Conservation (phyloP, 1,140 invertebrate species). For the Calliphora vicina region DNA sequence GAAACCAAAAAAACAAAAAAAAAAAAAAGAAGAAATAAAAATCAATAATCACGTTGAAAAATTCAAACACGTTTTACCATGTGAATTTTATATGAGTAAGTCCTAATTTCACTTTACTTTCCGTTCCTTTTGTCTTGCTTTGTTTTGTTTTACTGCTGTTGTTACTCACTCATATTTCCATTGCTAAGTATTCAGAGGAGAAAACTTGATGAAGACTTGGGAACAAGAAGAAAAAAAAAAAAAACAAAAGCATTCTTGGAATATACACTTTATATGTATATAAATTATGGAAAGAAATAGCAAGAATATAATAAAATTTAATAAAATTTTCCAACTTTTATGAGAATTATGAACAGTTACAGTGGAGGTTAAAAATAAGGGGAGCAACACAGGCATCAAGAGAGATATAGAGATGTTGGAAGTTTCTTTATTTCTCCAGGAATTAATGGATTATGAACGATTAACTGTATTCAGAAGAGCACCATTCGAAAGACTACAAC, state of each 20-base stretch:
- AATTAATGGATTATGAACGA: too few species aligned
- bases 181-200: not conserved
- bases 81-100: conserved; percentile 1
- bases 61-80: not conserved
- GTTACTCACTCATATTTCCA: not conserved
- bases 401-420: too few species aligned
- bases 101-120: not conserved
- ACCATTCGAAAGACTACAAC: too few species aligned
- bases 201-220: too few species aligned
- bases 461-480: too few species aligned
- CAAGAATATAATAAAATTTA: not conserved
- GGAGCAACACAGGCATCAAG: too few species aligned
- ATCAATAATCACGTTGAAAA: conserved; percentile 11
- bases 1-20: too few species aligned
- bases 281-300: not conserved
- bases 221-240: not conserved
- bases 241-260: not conserved
- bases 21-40: not conserved
- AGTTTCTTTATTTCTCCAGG: too few species aligned
- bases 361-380: too few species aligned
- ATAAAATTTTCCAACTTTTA: conserved; percentile 6
- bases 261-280: not conserved
- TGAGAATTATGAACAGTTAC: not conserved
- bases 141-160: not conserved
- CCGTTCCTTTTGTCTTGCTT: not conserved